phyloP scores from a whole-genome alignment of 2,113 vertebrate genomes.

The Sisor rabdophorus region DNA sequence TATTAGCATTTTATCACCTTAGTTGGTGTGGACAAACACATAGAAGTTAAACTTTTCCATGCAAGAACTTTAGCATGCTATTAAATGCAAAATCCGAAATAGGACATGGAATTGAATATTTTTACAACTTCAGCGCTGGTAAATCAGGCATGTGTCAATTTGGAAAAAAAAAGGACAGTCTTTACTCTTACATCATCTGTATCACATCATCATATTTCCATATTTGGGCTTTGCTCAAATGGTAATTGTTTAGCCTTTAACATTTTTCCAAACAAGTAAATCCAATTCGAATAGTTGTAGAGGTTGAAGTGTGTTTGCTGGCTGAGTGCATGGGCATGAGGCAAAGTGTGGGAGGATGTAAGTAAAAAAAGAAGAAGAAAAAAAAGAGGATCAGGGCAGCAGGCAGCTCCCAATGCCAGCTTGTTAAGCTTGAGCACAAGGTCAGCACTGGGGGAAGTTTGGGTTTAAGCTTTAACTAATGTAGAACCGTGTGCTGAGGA shows the following conservation, averaged over 20 bases:
- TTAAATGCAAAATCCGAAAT: background rate
- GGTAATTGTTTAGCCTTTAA: background rate
- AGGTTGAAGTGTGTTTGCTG: slow-evolving; percentile 14
- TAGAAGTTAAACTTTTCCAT: background rate
- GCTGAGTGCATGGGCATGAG: background rate
- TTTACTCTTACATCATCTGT: background rate
- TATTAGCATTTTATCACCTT: background rate
- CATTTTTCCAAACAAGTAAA: slow-evolving; percentile 12
- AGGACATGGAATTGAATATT: background rate
- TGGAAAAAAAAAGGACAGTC: background rate
- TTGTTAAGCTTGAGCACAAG: slow-evolving; percentile 17
- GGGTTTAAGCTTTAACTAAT: background rate
- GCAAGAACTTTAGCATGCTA: background rate
- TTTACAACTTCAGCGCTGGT: background rate
- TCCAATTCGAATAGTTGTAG: slow-evolving; percentile 29
- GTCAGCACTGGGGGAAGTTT: background rate
- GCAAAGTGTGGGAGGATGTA: slow-evolving; percentile 40
- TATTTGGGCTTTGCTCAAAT: slow-evolving; percentile 7
- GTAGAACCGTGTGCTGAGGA: background rate
- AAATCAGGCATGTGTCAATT: slow-evolving; percentile 1
- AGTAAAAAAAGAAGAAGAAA: background rate
- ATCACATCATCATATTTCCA: background rate
- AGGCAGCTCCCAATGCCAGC: background rate
- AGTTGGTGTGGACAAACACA: too few species aligned
- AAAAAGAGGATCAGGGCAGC: slow-evolving; percentile 30